Percentiles rank a stretch among this genome's conserved stretches.
Evolutionary conservation across 2,797 vertebrate genomes (phyloP).

Genomic region (Hypotaenidia philippensis): DNA sequence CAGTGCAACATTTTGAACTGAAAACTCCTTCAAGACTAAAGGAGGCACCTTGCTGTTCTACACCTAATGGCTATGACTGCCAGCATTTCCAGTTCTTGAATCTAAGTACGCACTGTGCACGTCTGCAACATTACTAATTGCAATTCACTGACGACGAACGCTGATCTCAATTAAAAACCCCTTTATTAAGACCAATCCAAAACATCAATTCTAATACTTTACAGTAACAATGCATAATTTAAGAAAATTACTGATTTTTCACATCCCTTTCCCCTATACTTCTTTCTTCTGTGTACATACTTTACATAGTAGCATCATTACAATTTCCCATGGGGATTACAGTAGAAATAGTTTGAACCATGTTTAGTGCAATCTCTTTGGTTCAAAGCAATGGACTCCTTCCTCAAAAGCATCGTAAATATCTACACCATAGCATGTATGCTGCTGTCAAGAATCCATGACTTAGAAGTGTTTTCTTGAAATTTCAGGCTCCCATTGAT

Average conservation of each 20-base stretch:
- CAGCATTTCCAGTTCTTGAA: not conserved
- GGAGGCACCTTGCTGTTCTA: not conserved
- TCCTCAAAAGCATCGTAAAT: not conserved
- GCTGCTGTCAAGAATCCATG: not conserved
- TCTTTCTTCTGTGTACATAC: not conserved
- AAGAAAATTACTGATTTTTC: slow-evolving; percentile 9
- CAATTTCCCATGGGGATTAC: slow-evolving; percentile 59
- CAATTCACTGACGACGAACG: not conserved
- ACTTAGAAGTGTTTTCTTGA: not conserved
- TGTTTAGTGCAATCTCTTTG: not conserved
- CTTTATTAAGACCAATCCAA: slow-evolving; percentile 55
- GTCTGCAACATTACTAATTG: not conserved
- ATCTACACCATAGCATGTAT: not conserved
- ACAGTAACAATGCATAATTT: slow-evolving; percentile 25
- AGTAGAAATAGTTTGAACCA: not conserved
- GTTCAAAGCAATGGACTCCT: not conserved
- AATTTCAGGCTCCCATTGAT: not conserved
- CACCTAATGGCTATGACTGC: not conserved
- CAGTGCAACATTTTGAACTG: not conserved
- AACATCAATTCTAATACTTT: not conserved
- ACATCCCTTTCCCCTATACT: not conserved
- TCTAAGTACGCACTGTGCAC: not conserved
- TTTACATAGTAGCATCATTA: not conserved
- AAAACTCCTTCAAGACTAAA: not conserved
- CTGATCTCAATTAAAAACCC: not conserved